Percentiles rank a stretch among this genome's conserved stretches.
These are phyloP conservation scores for Actinernus sp. DNA, from an alignment of 92 coral and sea anemone species.

Conservation along the genomic window DNA sequence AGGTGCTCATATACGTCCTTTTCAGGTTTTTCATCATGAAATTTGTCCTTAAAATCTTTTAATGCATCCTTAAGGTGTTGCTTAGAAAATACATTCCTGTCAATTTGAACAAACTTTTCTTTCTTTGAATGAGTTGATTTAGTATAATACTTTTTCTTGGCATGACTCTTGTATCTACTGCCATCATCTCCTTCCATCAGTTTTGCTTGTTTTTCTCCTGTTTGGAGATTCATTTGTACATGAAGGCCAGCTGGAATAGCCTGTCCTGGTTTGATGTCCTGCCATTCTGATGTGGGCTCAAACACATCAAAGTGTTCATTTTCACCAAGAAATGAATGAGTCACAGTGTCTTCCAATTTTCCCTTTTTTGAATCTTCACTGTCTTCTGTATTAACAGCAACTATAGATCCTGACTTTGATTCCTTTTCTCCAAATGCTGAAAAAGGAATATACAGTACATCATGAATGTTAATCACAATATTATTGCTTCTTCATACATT, in stretches of 20 bases:
- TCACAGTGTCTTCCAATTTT: slow-evolving; percentile 25
- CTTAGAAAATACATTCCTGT: slow-evolving; percentile 83
- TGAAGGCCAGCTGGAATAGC: slow-evolving; percentile 95
- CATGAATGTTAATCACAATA: no score
- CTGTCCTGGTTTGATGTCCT: slow-evolving; percentile 76
- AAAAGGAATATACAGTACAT: no score
- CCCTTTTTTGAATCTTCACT: slow-evolving; percentile 40
- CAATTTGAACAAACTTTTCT: slow-evolving; percentile 84
- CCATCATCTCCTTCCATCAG: slow-evolving; percentile 90
- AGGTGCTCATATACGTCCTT: no score
- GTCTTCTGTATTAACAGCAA: slow-evolving; percentile 50
- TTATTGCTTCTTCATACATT: no score
- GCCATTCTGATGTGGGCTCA: slow-evolving; percentile 94
- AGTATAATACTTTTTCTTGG: slow-evolving; percentile 33
- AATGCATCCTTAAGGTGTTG: slow-evolving; percentile 92
- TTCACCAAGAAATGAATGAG: slow-evolving; percentile 53
- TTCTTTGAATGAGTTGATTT: slow-evolving; percentile 26
- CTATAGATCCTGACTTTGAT: slow-evolving; percentile 13
- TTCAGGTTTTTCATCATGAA: slow-evolving; percentile 74
- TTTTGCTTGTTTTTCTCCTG: slow-evolving; percentile 92
- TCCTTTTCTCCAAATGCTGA: not conserved
- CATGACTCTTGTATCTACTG: slow-evolving; percentile 28
- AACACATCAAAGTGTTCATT: slow-evolving; percentile 76
- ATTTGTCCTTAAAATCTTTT: slow-evolving; percentile 93
- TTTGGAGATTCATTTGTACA: slow-evolving; percentile 87